A percentile compares a stretch with the other conserved stretches of the same genome.
Conservation (phyloP, 2,113 vertebrate genomes). For the Scortum barcoo region DNA sequence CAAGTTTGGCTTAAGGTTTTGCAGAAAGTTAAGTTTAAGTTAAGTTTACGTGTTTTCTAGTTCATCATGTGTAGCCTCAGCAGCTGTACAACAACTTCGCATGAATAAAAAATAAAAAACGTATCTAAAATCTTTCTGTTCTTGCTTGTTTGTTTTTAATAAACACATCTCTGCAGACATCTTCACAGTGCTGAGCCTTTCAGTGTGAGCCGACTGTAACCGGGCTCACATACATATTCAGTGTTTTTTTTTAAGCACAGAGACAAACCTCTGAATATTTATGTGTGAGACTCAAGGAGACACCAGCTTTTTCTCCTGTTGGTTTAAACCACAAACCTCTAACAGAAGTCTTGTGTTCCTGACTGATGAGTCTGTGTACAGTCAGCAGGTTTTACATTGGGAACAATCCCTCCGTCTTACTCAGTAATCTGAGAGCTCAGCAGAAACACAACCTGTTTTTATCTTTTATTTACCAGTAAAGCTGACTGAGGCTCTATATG, state of each 20-base stretch:
- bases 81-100: background rate
- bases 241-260: background rate
- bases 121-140: too few species aligned
- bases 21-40: background rate
- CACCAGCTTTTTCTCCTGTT: background rate
- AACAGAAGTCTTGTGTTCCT: background rate
- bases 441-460: background rate
- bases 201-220: too few species aligned
- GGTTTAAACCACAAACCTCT: background rate
- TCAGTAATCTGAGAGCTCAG: slow-evolving; percentile 8
- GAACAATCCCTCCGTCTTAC: background rate
- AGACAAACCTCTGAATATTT: background rate
- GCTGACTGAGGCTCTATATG: background rate
- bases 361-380: background rate
- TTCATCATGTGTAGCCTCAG: too few species aligned
- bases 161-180: too few species aligned
- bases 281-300: background rate
- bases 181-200: too few species aligned
- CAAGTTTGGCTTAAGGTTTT: background rate
- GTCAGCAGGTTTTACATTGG: background rate
- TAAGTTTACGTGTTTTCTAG: background rate
- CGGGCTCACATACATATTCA: background rate
- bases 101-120: too few species aligned
- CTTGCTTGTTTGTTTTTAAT: too few species aligned
- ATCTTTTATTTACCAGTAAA: background rate